Conservation (phyloP, 1,140 invertebrate species). For the Aphelenchoides besseyi region DNA sequence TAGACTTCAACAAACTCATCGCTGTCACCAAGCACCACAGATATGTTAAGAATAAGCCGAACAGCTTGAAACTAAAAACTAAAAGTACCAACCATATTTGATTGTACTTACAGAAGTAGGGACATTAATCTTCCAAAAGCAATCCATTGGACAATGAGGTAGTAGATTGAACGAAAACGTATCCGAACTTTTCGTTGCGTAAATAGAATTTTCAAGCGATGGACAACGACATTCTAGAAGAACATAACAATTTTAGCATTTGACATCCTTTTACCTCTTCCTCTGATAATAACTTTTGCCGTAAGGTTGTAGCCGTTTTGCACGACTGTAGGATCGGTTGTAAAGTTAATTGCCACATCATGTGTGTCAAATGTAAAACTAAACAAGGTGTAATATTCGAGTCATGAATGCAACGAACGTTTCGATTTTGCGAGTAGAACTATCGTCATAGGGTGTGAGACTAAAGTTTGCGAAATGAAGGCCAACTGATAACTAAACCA, state of each 20-base stretch:
- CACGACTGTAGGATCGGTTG: background rate
- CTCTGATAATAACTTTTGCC: background rate
- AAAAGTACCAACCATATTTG: background rate
- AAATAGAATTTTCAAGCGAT: background rate
- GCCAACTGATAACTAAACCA: no score
- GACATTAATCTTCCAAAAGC: slow-evolving; percentile 1
- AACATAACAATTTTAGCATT: background rate
- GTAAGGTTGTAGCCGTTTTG: background rate
- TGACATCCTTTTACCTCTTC: background rate
- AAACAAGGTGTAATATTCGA: background rate
- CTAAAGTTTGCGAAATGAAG: no score
- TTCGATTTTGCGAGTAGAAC: background rate
- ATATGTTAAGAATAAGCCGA: background rate
- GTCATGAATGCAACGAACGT: background rate
- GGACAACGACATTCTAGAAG: slow-evolving; percentile 9
- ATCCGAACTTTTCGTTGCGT: background rate
- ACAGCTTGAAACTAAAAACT: background rate
- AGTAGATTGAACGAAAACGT: background rate
- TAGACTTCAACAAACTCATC: slow-evolving; percentile 5
- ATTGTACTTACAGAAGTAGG: background rate
- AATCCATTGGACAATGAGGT: background rate
- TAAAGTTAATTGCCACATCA: background rate
- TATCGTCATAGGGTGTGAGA: no score
- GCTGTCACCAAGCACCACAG: background rate
- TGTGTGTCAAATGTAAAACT: background rate